Evolutionary conservation across 2,888 invertebrate species (phyloP).

Genomic region (Lithophane leautieri): DNA sequence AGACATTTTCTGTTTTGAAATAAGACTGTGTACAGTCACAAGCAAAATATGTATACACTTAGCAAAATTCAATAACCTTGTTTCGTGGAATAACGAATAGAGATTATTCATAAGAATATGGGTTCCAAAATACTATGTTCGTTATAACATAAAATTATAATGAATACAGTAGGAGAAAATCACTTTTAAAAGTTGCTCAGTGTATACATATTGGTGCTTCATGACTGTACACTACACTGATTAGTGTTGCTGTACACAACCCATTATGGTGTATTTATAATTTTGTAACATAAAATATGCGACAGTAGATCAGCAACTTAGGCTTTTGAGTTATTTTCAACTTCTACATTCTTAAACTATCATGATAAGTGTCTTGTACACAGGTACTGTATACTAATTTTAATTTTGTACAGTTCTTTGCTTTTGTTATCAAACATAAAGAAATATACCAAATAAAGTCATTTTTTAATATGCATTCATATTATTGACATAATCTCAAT

Average conservation of each 20-base stretch:
- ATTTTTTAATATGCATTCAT: conserved; percentile 13
- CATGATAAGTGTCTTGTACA: conserved; percentile 17
- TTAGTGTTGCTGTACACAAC: too few relatives aligned
- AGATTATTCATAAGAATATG: too few relatives aligned
- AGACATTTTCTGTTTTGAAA: not conserved
- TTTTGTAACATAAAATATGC: conserved; percentile 7
- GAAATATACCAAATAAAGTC: conserved; percentile 15
- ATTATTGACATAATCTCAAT: not conserved
- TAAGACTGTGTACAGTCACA: not conserved
- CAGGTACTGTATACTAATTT: conserved; percentile 9
- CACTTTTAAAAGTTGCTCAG: too few relatives aligned
- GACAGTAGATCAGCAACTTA: not conserved
- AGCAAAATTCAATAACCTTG: too few relatives aligned
- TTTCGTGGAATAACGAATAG: too few relatives aligned
- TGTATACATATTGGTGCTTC: too few relatives aligned
- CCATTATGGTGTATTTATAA: not conserved
- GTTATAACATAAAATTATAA: too few relatives aligned
- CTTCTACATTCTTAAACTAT: conserved; percentile 18
- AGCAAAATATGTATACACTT: too few relatives aligned
- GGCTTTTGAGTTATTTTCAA: conserved; percentile 4
- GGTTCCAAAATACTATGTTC: too few relatives aligned
- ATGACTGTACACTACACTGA: too few relatives aligned
- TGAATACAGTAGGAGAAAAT: too few relatives aligned
- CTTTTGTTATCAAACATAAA: conserved; percentile 22
- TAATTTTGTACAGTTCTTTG: conserved; percentile 34